These are phyloP conservation scores for Mastomys natalensis DNA, from an alignment of 2,113 vertebrate genomes.

Conservation along the genomic window DNA sequence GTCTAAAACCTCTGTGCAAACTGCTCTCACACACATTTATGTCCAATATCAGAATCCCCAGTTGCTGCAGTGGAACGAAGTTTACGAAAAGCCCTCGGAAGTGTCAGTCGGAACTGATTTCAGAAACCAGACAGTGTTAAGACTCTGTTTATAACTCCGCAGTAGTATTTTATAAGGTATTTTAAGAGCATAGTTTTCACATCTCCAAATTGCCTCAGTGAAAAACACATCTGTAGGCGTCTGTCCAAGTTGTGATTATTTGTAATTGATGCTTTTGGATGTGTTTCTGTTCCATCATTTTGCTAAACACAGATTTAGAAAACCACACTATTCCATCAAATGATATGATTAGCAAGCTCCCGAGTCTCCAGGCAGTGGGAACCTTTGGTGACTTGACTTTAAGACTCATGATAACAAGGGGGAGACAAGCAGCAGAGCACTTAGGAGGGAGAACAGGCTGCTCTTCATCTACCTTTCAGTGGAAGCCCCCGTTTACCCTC, in stretches of 20 bases:
- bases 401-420: background rate
- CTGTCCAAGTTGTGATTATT: slow-evolving; percentile 46
- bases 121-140: slow-evolving; percentile 56
- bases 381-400: slow-evolving; percentile 13
- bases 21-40: background rate
- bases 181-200: slow-evolving; percentile 61
- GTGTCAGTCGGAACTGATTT: slow-evolving; percentile 24
- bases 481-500: background rate
- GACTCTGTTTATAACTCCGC: slow-evolving; percentile 28
- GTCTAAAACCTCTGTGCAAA: background rate
- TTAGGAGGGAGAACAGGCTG: background rate
- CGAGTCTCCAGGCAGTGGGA: background rate
- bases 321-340: slow-evolving; percentile 38
- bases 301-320: slow-evolving; percentile 52
- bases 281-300: slow-evolving; percentile 60
- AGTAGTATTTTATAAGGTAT: slow-evolving; percentile 58
- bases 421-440: slow-evolving; percentile 10
- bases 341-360: slow-evolving; percentile 35
- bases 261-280: slow-evolving; percentile 61
- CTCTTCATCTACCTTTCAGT: background rate
- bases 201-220: slow-evolving; percentile 10
- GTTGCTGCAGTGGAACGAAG: background rate
- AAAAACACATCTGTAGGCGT: slow-evolving; percentile 54
- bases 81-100: slow-evolving; percentile 6
- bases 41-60: background rate